Conservation (phyloP, 2,888 invertebrate species). For the Cantharis flavilabris region DNA sequence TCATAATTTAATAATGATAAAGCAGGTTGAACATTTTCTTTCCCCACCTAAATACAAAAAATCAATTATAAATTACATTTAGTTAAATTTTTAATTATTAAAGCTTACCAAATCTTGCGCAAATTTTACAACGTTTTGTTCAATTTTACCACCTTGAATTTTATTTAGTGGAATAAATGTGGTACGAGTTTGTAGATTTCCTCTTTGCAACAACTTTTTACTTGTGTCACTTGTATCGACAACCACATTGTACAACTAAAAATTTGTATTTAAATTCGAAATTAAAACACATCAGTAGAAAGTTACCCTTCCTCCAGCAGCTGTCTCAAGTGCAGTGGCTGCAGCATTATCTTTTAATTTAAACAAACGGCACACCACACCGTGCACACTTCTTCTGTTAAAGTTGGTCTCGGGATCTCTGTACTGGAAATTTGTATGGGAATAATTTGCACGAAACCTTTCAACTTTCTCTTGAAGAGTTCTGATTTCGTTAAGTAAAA, state of each 20-base stretch:
- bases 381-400: conserved; percentile 68
- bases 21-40: conserved; percentile 81
- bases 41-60: conserved; percentile 65
- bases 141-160: conserved; percentile 70
- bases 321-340: conserved; percentile 82
- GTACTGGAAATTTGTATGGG: conserved; percentile 72
- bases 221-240: conserved; percentile 86
- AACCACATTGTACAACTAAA: conserved; percentile 86
- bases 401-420: conserved; percentile 75
- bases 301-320: conserved; percentile 81
- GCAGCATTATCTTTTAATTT: conserved; percentile 70
- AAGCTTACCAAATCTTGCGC: conserved; percentile 72
- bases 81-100: neutral
- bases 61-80: neutral
- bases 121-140: conserved; percentile 60
- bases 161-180: conserved; percentile 93
- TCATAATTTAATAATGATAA: conserved; percentile 77
- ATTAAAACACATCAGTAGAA: neutral
- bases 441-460: conserved; percentile 61
- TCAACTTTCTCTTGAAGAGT: conserved; percentile 62
- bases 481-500: conserved; percentile 62
- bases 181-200: conserved; percentile 76
- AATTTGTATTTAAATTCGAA: conserved; percentile 27
- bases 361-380: conserved; percentile 81
- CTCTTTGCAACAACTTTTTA: conserved; percentile 81